Conservation (phyloP, 1,140 invertebrate genomes). For the Temnothorax nylanderi region DNA sequence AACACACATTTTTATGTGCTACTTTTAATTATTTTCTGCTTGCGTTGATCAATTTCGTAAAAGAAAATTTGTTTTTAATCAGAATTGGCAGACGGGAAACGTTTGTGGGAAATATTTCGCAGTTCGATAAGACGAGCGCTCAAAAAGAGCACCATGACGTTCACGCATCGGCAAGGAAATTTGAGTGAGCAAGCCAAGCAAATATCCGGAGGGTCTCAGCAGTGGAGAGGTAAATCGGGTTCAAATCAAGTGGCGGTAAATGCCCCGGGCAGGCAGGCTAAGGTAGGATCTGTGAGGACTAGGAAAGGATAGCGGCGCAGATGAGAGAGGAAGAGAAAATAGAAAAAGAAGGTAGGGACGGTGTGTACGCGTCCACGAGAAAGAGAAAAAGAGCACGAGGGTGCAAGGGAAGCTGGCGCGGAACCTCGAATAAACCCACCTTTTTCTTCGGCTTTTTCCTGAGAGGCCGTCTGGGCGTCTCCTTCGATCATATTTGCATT, state of each 20-base stretch:
- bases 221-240: conserved; percentile 77
- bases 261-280: conserved; percentile 74
- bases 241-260: conserved; percentile 82
- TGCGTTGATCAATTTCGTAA: not conserved
- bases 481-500: conserved; percentile 78
- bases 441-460: conserved; percentile 63
- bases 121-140: conserved; percentile 40
- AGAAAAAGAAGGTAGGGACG: conserved; percentile 39
- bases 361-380: not conserved
- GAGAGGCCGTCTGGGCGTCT: conserved; percentile 62
- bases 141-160: conserved; percentile 34
- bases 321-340: conserved; percentile 21
- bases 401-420: conserved; percentile 39
- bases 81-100: conserved; percentile 22
- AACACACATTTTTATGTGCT: not conserved
- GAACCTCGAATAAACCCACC: conserved; percentile 55
- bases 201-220: conserved; percentile 78
- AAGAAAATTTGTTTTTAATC: not conserved
- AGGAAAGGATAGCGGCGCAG: conserved; percentile 53
- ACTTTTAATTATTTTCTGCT: not conserved
- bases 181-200: conserved; percentile 77
- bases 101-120: conserved; percentile 37
- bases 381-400: conserved; percentile 21
- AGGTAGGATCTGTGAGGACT: conserved; percentile 59
- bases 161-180: conserved; percentile 71